These are phyloP conservation scores for Lepidostoma basale DNA, from an alignment of 1,140 invertebrate species.

Conservation along the genomic window DNA sequence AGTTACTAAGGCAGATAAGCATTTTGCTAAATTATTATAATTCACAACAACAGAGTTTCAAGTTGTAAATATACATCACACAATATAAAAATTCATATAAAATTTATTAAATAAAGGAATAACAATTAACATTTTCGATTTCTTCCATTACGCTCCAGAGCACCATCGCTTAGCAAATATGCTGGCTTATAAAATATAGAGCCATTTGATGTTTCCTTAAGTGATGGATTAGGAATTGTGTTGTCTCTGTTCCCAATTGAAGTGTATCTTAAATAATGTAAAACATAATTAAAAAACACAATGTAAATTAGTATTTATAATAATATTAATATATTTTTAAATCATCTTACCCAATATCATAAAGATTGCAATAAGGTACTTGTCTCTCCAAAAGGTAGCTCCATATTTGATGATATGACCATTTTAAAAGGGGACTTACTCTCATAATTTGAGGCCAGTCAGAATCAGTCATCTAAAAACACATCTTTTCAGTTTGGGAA, in stretches of 20 bases:
- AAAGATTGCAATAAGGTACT: constrained; percentile 88
- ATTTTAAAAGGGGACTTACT: constrained; percentile 87
- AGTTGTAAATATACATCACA: too few relatives aligned
- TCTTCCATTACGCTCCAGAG: constrained; percentile 73
- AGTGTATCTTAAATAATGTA: constrained; percentile 69
- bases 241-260: constrained; percentile 82
- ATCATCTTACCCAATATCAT: constrained; percentile 81
- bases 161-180: constrained; percentile 72
- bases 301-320: neutral
- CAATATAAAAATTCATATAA: too few relatives aligned
- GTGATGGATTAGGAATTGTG: constrained; percentile 79
- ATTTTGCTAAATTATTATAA: too few relatives aligned
- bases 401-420: constrained; percentile 91
- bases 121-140: constrained; percentile 10
- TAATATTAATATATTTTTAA: constrained; percentile 24
- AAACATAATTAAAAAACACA: constrained; percentile 20
- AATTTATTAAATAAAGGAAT: too few relatives aligned
- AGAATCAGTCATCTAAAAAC: constrained; percentile 77
- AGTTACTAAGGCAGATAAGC: too few relatives aligned
- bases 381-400: constrained; percentile 76
- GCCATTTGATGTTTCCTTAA: constrained; percentile 60
- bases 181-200: constrained; percentile 76
- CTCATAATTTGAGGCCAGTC: constrained; percentile 89
- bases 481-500: constrained; percentile 16
- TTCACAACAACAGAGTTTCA: too few relatives aligned